These are phyloP conservation scores for Notarius quadriscutis DNA, from an alignment of 2,113 vertebrate species.

Conservation along the genomic window DNA sequence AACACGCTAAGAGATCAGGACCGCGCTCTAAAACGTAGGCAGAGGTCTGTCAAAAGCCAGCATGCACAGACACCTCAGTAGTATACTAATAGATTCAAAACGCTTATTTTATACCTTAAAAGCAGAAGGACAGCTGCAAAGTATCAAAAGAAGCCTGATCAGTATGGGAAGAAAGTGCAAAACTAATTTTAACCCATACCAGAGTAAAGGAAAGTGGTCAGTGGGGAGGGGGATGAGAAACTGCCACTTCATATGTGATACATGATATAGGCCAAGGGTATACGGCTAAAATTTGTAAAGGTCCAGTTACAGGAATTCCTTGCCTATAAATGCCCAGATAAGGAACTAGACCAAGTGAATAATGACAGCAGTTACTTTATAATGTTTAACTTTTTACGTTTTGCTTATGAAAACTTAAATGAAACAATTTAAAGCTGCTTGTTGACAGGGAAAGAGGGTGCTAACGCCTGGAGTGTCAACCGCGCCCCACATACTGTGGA, in stretches of 20 bases:
- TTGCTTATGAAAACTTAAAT: neutral
- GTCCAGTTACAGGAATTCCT: neutral
- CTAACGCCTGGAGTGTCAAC: no score
- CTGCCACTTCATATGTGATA: neutral
- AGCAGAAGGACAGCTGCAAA: neutral
- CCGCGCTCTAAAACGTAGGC: neutral
- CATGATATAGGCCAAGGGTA: neutral
- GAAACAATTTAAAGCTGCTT: neutral
- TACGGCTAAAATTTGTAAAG: neutral
- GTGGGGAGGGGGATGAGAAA: neutral
- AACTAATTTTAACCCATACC: neutral
- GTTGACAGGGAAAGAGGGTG: no score
- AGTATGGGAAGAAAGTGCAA: neutral
- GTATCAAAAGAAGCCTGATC: neutral
- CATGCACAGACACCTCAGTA: neutral
- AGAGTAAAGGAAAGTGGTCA: neutral
- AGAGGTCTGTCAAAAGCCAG: neutral
- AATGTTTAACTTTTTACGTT: neutral
- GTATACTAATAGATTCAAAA: neutral
- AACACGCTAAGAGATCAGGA: conserved; percentile 22
- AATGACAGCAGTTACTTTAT: neutral
- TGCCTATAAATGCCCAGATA: neutral
- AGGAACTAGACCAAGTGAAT: neutral
- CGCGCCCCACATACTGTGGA: no score
- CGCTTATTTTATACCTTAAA: neutral